A percentile compares a stretch with the other conserved stretches of the same genome.
Evolutionary conservation across 1,140 invertebrate genomes (phyloP).

Genomic region (Aphidius gifuensis): DNA sequence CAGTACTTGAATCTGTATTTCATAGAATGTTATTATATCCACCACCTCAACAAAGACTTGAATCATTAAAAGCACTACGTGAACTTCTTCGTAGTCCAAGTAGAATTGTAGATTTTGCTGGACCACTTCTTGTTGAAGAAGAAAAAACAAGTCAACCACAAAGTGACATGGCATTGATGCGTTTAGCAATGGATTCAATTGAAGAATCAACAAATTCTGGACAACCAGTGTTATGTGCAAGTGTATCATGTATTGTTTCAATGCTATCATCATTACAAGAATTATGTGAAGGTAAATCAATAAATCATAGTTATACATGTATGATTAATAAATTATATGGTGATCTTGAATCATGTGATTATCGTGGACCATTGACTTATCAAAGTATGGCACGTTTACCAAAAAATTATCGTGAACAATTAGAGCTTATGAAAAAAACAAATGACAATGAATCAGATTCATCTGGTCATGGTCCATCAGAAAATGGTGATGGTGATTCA

Average conservation of each 20-base stretch:
- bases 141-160: conserved; percentile 71
- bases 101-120: conserved; percentile 68
- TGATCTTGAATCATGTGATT: conserved; percentile 75
- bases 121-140: conserved; percentile 68
- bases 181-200: conserved; percentile 89
- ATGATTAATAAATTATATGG: conserved; percentile 72
- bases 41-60: conserved; percentile 76
- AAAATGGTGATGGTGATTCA: conserved; percentile 44
- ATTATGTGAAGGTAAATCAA: conserved; percentile 68
- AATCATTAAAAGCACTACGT: conserved; percentile 77
- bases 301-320: conserved; percentile 59
- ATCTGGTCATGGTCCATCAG: conserved; percentile 58
- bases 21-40: conserved; percentile 88
- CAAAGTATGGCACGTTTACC: conserved; percentile 77
- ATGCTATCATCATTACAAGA: conserved; percentile 80
- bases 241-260: conserved; percentile 80
- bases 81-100: conserved; percentile 72
- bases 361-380: conserved; percentile 79
- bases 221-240: conserved; percentile 66
- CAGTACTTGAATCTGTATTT: conserved; percentile 87
- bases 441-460: conserved; percentile 60
- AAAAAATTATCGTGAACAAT: conserved; percentile 67
- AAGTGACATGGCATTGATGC: conserved; percentile 84
- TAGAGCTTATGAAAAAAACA: conserved; percentile 56
- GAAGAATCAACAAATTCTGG: conserved; percentile 68